Evolutionary conservation across 2,888 invertebrate genomes (phyloP), one percentile per base, ranked within the genome.

Genomic region (Uropetala carovei): DNA sequence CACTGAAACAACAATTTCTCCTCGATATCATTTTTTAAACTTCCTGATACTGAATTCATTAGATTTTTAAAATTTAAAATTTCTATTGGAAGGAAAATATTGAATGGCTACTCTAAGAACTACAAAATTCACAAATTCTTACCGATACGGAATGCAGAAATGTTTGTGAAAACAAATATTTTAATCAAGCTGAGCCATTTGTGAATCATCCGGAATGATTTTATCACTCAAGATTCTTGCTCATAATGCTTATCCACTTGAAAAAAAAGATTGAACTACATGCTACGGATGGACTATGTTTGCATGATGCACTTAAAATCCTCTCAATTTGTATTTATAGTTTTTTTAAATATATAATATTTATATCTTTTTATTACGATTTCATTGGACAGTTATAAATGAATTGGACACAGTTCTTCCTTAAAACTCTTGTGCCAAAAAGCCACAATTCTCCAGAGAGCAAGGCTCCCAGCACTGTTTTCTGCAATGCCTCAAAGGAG

Each of bases 381-480:
- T 89, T 89, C 43, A 75, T 64, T 89, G 89, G 89, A 89, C 89
- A 89, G 89, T 89, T 60, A 64, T 89, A 89, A 89, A 89, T 89
- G 64, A 89, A 89, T 89, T 89, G 89, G 89, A 89, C 89, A 89
- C 89, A 89, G 89, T 89, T 89, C 89, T 64, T 64, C 30, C 64
- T 89, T 89, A 43, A 89, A 89, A 89, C 64, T 89, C 89, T 89
- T 89, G 89, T 89, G 89, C 89, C 89, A 43, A 60, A 89, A 64
- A 89, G 89, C 89, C 89, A 89, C 89, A 89, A 89, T 64, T 64
- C 43, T 89, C 89, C 89, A 89, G 89, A 89, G 89, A 89, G 89
- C 83, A 83, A 83, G 83, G 83, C 89, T 64, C 89, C 64, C n/a
- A 27, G 68, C 89, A 89, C 64, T n/a, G 89, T 43, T 60, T n/a